Evolutionary conservation across 2,797 vertebrate species (phyloP), one percentile per base, ranked within the genome.

Genomic region (Myotis vivesi): DNA sequence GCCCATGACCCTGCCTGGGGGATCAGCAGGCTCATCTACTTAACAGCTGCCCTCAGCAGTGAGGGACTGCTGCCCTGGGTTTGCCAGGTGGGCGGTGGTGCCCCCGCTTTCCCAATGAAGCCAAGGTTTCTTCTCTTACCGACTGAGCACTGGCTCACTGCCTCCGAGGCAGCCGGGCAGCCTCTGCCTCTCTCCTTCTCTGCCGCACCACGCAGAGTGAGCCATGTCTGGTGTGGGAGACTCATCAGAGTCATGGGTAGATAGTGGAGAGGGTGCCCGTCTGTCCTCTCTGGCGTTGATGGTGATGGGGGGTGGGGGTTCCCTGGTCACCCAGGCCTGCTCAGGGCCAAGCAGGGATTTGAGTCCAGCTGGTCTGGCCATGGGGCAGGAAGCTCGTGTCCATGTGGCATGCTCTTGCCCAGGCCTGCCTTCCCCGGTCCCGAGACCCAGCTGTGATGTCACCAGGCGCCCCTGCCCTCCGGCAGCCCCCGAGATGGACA

Each of bases 401-500:
- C 22, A 0, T 8, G 46, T 22, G 44, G 22, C 38, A 2, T 22
- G n/a, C 59, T 76, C 5, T 75, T 8, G 15, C 17, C 6, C 11
- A 38, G 41, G 53, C 36, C 51, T 51, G 16, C 46, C 5, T 51
- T 51, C 33, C 46, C 30, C 8, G 1, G 8, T 33, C 30, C 33
- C 2, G 8, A 23, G 53, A 6, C 59, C 64, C 49, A 66, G 51
- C 71, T 83, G 41, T 59, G 53, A 33, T 8, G 25, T 57, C 25
- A 11, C 30, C 55, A 8, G 11, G 33, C 75, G 19, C 15, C 62
- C 64, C 85, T 82, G 11, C 33, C 16, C 23, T 10, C 44, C 9
- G 28, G 62, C 25, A 44, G 28, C 1, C 1, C 73, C 1, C 0
- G 1, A 28, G 62, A 25, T 59, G 23, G 13, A 0, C 0, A 0